Evolutionary conservation across 2,888 invertebrate genomes (phyloP).

Genomic region (Drosophila koepferae): DNA sequence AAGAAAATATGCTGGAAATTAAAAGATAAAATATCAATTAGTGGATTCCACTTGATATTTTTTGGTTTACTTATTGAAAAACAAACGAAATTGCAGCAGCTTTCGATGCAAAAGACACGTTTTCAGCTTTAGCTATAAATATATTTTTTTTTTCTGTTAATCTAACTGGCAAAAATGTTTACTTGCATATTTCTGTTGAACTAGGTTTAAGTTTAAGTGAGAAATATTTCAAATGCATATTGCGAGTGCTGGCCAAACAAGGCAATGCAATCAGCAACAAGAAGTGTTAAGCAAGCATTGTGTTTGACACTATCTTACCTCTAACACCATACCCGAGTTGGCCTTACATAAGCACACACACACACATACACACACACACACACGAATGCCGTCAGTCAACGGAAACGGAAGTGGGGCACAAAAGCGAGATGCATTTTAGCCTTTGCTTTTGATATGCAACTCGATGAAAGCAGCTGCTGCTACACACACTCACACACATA

Average conservation of each 20-base stretch:
- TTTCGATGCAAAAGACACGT: conserved; percentile 66
- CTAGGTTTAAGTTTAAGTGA: conserved; percentile 53
- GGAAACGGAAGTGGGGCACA: conserved; percentile 62
- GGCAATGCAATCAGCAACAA: conserved; percentile 70
- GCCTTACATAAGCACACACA: not conserved
- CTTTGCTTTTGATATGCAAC: conserved; percentile 70
- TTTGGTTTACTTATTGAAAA: conserved; percentile 72
- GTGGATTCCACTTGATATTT: conserved; percentile 41
- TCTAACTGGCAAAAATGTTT: conserved; percentile 28
- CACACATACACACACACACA: not conserved
- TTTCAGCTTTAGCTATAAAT: conserved; percentile 14
- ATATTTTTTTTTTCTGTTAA: not conserved
- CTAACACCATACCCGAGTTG: not conserved
- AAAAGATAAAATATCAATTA: conserved; percentile 78
- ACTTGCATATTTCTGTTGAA: conserved; percentile 7
- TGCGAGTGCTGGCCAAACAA: conserved; percentile 61
- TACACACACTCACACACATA: not conserved
- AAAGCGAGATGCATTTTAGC: conserved; percentile 72
- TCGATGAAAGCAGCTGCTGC: conserved; percentile 42
- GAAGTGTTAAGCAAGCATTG: conserved; percentile 78
- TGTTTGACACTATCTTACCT: conserved; percentile 67
- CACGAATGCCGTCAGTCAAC: conserved; percentile 29
- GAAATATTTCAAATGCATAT: conserved; percentile 44
- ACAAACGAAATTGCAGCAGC: conserved; percentile 53
- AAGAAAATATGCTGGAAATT: conserved; percentile 57